Percentiles rank a stretch among this genome's conserved stretches.
Conservation (phyloP, 1,140 invertebrate species). For the Homalodisca vitripennis region DNA sequence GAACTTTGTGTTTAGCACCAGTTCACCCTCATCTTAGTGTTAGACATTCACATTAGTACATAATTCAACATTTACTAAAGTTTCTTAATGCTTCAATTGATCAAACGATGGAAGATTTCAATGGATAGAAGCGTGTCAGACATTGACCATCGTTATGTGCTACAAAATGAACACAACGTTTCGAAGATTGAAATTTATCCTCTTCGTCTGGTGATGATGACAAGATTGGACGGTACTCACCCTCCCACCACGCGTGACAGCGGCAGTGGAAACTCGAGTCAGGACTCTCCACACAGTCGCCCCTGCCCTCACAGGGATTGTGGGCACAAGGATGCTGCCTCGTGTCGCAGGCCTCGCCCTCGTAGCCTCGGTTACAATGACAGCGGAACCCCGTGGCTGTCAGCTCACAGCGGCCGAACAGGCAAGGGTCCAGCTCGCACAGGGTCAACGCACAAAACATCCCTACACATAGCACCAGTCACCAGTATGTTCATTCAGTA, state of each 20-base stretch:
- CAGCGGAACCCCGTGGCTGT: constrained; percentile 55
- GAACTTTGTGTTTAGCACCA: no score
- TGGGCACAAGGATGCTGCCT: constrained; percentile 64
- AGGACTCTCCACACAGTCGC: constrained; percentile 61
- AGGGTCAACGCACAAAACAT: constrained; percentile 66
- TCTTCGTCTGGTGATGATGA: no score
- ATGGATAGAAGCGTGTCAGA: no score
- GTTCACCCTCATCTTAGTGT: no score
- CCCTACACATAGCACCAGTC: constrained; percentile 54
- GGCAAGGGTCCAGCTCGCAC: constrained; percentile 69
- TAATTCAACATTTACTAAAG: no score
- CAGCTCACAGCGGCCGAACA: constrained; percentile 66
- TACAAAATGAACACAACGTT: no score
- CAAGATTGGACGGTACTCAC: constrained; percentile 43
- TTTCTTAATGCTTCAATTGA: no score
- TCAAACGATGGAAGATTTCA: no score
- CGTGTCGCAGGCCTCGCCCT: constrained; percentile 62
- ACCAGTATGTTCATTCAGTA: no score
- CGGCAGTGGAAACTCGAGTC: constrained; percentile 63
- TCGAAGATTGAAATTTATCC: no score
- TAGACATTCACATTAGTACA: no score
- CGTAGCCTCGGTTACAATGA: constrained; percentile 61
- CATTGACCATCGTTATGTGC: no score
- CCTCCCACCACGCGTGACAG: constrained; percentile 73
- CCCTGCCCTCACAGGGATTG: constrained; percentile 67